These are phyloP conservation scores for Nettapus auritus DNA, from an alignment of 2,113 vertebrate genomes.

Conservation along the genomic window DNA sequence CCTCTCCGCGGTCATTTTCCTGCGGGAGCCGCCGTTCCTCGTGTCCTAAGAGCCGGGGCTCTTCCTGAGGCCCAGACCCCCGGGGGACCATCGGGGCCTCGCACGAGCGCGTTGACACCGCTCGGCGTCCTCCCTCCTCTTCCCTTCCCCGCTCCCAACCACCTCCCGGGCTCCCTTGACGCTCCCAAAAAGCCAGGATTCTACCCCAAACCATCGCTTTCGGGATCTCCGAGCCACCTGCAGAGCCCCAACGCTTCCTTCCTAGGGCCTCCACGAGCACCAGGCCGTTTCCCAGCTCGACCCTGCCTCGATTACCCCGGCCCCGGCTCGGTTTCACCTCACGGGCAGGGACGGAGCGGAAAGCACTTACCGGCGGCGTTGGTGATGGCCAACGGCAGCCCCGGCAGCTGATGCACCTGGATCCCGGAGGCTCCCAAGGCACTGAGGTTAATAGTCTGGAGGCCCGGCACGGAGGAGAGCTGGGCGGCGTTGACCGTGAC, in stretches of 20 bases:
- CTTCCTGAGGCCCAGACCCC: accelerated
- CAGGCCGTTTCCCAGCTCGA: background rate
- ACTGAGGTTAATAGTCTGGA: slow-evolving; percentile 98
- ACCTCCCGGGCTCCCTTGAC: background rate
- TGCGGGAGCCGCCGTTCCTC: background rate
- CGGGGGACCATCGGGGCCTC: accelerated
- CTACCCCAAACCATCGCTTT: accelerated
- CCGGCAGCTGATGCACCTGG: slow-evolving; percentile 94
- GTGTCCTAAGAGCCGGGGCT: accelerated
- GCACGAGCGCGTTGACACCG: background rate
- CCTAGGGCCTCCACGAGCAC: background rate
- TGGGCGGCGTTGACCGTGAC: slow-evolving; percentile 89
- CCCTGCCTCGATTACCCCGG: background rate
- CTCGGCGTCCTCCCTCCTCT: no score
- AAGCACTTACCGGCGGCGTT: slow-evolving; percentile 84
- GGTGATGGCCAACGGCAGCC: slow-evolving; percentile 88
- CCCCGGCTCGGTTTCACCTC: background rate
- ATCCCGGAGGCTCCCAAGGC: slow-evolving; percentile 88
- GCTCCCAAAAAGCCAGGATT: accelerated
- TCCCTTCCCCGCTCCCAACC: background rate
- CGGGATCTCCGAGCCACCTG: accelerated
- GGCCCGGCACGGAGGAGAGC: slow-evolving; percentile 87
- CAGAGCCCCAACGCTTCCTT: background rate
- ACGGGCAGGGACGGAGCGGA: accelerated
- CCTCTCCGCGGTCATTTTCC: background rate